Evolutionary conservation across 2,113 vertebrate genomes (phyloP).

Genomic region (Origma solitaria): DNA sequence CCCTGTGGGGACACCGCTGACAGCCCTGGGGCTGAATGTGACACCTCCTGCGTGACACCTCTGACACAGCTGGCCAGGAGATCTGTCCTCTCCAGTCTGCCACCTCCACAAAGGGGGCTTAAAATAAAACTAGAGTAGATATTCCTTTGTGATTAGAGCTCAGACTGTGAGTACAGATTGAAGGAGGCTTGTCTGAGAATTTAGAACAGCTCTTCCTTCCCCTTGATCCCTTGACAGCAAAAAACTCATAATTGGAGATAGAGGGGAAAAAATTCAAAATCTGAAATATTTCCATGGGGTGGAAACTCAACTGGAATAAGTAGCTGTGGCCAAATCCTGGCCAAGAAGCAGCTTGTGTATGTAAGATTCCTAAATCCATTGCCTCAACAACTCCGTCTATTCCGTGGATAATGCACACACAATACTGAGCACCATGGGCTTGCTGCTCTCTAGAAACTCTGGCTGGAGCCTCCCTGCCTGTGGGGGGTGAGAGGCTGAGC

Average conservation of each 20-base stretch:
- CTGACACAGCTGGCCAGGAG: neutral
- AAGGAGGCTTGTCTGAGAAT: neutral
- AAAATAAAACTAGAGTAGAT: neutral
- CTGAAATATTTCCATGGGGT: neutral
- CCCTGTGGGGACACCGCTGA: neutral
- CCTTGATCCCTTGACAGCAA: neutral
- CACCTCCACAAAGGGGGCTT: neutral
- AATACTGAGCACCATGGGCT: fast-evolving
- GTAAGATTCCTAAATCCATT: neutral
- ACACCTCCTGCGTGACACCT: neutral
- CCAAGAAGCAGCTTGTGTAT: neutral
- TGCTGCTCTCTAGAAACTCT: neutral
- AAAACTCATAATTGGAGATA: neutral
- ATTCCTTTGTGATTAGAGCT: neutral
- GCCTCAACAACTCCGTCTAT: neutral
- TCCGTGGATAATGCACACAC: neutral
- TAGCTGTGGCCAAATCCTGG: neutral
- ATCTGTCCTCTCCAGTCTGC: neutral
- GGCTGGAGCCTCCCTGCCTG: neutral
- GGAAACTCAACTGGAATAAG: neutral
- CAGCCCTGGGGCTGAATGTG: neutral
- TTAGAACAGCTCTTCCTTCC: neutral
- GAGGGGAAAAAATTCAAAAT: neutral
- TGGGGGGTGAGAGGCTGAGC: neutral
- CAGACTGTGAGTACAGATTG: neutral